A percentile compares a stretch with the other conserved stretches of the same genome.
Evolutionary conservation across 2,888 invertebrate species (phyloP).

Genomic region (Pinctada fucata): DNA sequence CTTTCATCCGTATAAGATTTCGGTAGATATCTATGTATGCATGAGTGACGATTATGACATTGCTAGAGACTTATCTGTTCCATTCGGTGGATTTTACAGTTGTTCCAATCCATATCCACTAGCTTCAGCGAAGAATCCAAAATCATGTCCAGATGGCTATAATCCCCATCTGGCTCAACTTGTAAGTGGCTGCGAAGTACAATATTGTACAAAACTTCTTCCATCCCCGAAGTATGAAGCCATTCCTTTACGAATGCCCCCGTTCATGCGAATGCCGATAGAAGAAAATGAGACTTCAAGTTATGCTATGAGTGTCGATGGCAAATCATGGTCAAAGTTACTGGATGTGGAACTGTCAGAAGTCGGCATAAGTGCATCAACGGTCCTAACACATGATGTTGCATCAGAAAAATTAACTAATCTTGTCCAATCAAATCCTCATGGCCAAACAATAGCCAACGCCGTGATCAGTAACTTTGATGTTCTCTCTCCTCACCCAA

Average conservation of each 20-base stretch:
- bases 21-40: conserved; percentile 56
- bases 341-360: conserved; percentile 11
- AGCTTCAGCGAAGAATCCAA: conserved; percentile 45
- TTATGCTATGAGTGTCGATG: conserved; percentile 30
- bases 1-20: conserved; percentile 55
- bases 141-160: conserved; percentile 60
- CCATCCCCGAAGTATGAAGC: conserved; percentile 49
- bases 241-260: conserved; percentile 58
- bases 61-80: conserved; percentile 50
- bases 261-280: conserved; percentile 53
- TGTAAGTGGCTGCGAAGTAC: conserved; percentile 61
- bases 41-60: conserved; percentile 66
- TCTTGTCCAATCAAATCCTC: not conserved
- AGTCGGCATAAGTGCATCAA: not conserved
- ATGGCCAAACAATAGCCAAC: not conserved
- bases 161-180: conserved; percentile 63
- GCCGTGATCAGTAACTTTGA: not conserved
- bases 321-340: conserved; percentile 29
- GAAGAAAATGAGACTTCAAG: conserved; percentile 16
- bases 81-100: conserved; percentile 68
- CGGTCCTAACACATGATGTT: not conserved
- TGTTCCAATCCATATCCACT: conserved; percentile 62
- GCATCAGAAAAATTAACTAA: not conserved
- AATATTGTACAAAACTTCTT: conserved; percentile 60
- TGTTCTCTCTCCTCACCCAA: not conserved